Conservation (phyloP, 2,888 invertebrate species). For the Phyto melanocephala region DNA sequence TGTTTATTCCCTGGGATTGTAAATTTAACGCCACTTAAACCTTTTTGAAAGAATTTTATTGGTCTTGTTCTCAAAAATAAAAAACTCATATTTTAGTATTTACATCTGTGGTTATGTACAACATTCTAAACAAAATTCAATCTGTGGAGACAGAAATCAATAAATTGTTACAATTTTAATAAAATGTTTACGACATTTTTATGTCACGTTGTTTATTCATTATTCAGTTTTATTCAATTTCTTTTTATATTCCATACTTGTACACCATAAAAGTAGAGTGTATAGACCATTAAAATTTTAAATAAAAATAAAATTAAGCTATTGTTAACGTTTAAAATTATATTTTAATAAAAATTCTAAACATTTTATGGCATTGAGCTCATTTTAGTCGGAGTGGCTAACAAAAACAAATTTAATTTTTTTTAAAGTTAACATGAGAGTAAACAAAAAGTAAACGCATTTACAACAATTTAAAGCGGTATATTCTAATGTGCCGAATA, state of each 20-base stretch:
- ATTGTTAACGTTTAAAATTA: not conserved
- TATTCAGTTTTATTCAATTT: not conserved
- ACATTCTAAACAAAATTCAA: not conserved
- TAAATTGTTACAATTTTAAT: not conserved
- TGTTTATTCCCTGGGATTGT: not conserved
- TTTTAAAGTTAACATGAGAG: too few relatives aligned
- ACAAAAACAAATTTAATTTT: too few relatives aligned
- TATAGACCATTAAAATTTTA: not conserved
- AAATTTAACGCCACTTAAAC: not conserved
- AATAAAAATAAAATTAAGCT: not conserved
- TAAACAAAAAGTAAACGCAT: too few relatives aligned
- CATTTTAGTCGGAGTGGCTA: too few relatives aligned
- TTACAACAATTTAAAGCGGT: too few relatives aligned
- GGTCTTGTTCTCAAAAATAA: not conserved
- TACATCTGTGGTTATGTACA: not conserved
- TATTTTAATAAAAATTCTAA: not conserved
- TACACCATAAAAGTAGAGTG: too few relatives aligned
- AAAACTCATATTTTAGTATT: not conserved
- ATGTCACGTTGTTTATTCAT: not conserved
- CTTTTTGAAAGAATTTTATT: not conserved
- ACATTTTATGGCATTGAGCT: too few relatives aligned
- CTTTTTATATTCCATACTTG: too few relatives aligned
- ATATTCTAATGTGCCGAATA: too few relatives aligned
- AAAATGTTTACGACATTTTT: not conserved
- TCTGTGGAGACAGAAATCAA: not conserved